phyloP scores from a whole-genome alignment of 2,113 vertebrate genomes.

The Donacobius atricapilla region DNA sequence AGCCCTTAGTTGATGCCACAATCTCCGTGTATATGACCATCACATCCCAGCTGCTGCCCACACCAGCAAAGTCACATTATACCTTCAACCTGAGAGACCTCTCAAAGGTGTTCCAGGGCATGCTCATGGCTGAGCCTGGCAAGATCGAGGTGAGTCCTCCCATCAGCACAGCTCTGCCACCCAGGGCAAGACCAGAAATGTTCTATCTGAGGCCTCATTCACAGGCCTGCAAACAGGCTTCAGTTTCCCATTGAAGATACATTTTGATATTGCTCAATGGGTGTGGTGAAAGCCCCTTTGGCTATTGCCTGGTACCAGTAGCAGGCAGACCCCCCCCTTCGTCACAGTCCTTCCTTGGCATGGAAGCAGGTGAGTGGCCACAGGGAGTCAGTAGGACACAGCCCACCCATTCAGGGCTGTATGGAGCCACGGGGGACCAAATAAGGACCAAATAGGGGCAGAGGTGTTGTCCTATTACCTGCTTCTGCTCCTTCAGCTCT shows the following conservation, averaged over 20 bases:
- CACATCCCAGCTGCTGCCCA: conserved; percentile 88
- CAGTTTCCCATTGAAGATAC: not conserved
- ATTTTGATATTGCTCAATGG: not conserved
- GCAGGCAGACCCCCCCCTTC: not conserved
- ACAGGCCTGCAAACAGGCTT: not conserved
- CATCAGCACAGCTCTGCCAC: not conserved
- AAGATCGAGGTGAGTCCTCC: conserved; percentile 75
- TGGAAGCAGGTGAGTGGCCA: not conserved
- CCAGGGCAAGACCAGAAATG: not conserved
- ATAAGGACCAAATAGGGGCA: not conserved
- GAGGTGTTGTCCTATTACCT: not conserved
- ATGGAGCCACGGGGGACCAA: not conserved
- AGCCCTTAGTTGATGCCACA: conserved; percentile 82
- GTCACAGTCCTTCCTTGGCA: not conserved
- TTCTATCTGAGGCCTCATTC: not conserved
- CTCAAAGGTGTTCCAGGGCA: conserved; percentile 93
- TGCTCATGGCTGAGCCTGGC: conserved; percentile 85
- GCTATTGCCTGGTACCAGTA: not conserved
- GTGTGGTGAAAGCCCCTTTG: not conserved
- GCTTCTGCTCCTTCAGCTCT: not conserved
- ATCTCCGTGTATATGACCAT: conserved; percentile 81
- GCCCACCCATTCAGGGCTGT: not conserved
- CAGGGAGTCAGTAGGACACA: not conserved
- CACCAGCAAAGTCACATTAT: conserved; percentile 90
- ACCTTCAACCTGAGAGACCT: conserved; percentile 93